Base-by-base conservation (phyloP, 2,888 invertebrate species). In the Patella depressa region DNA sequence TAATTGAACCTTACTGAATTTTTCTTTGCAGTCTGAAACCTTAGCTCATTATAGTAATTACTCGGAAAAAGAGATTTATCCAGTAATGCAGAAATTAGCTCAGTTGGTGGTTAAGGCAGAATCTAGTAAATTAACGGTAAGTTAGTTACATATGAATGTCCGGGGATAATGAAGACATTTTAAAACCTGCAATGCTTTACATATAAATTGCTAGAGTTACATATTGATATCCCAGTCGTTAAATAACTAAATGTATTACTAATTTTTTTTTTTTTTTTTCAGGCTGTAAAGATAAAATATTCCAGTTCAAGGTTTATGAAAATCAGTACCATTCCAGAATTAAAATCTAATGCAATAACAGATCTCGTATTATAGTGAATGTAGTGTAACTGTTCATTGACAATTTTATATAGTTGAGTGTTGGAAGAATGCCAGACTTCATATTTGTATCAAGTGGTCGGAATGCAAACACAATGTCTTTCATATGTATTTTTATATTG, bases 1-100 rank as follows among this genome's bases (percentile, higher is more conserved):
- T 45, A 45, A 45, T 9, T 45, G 45, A 45, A 45, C 45, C 45
- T 7, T 45, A 9, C 7, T 45, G 7, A 7, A 71, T 14, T 76
- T 75, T 76, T 65, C 73, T 74, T 85, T 86, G 57, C 86, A 90
- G 97, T 95, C 94, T 1, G 93, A 94, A 17, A 95, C 95, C 0
- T 91, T 98, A 78, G 92, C 92, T 11, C 94, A 95, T 91, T 96
- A 97, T 91, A 95, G 97, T 12, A 94, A 94, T 2, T 97, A 97
- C 88, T 92, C 93, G 0, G 93, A 95, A 24, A 91, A 94, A 1
- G 94, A 96, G 75, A 93, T 98, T 72, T 91, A 94, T 71, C 94
- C 95, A 0, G 93, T 95, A 34, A 94, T 96, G 24, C 92, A 93
- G 72, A 93, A 94, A 83, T 93, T 97, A 80, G 96, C 96, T 0